Evolutionary conservation across 2,797 vertebrate species (phyloP).

Genomic region (Falco peregrinus): DNA sequence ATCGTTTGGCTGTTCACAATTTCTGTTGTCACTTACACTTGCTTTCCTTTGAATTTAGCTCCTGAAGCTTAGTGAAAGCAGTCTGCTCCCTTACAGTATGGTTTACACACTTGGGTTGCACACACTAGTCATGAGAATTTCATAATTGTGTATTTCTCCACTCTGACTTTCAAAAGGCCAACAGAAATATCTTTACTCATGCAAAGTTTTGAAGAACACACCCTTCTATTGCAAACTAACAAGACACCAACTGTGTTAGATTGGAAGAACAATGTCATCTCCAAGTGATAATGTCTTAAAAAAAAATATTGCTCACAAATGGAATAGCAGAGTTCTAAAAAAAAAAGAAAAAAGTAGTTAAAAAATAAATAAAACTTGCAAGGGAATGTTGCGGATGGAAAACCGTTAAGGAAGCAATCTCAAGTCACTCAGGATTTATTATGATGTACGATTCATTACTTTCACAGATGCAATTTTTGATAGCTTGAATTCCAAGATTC

Average conservation of each 20-base stretch:
- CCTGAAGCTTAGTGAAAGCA: background rate
- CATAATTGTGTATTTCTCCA: background rate
- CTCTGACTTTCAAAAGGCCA: background rate
- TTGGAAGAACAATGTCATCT: too few relatives aligned
- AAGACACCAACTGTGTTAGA: background rate
- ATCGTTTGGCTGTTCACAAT: background rate
- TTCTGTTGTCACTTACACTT: background rate
- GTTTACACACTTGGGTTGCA: background rate
- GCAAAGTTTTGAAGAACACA: background rate
- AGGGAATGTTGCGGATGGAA: background rate
- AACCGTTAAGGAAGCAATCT: background rate
- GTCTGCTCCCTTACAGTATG: background rate
- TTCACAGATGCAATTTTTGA: background rate
- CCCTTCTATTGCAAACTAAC: background rate
- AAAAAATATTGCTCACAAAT: background rate
- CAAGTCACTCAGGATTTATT: background rate
- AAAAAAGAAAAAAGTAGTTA: too few relatives aligned
- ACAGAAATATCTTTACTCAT: background rate
- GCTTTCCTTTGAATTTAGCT: background rate
- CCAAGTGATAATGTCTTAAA: background rate
- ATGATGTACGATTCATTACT: background rate
- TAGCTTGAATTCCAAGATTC: conserved; percentile 10
- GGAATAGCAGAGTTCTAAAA: background rate
- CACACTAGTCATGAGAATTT: background rate
- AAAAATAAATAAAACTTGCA: background rate